These are phyloP conservation scores for Gymnopithys bicolor DNA, from an alignment of 2,797 vertebrate genomes.

Conservation along the genomic window DNA sequence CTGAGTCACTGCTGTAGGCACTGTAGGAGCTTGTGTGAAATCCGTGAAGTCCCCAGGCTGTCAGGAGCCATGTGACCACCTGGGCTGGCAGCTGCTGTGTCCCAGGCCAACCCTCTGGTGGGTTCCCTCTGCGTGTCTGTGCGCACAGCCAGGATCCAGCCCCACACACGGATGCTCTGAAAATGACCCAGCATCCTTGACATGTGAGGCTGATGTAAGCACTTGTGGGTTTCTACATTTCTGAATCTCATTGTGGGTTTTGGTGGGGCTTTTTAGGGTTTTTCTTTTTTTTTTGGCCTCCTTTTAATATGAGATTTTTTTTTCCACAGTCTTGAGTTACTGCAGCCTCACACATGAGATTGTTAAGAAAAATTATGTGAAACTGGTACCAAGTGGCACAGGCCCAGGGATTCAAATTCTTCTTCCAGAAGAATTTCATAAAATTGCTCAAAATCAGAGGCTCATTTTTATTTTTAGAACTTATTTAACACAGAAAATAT, in stretches of 20 bases:
- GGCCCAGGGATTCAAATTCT: neutral
- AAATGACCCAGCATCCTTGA: neutral
- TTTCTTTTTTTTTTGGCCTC: neutral
- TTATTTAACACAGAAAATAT: neutral
- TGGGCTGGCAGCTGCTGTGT: fast-evolving
- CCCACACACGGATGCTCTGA: fast-evolving
- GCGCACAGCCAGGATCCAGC: neutral
- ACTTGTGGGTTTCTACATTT: neutral
- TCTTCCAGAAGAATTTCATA: neutral
- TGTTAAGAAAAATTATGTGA: neutral
- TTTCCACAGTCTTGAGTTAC: fast-evolving
- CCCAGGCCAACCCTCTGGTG: fast-evolving
- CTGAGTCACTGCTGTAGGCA: neutral
- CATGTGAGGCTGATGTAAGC: neutral
- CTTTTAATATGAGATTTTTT: fast-evolving
- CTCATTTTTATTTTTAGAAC: neutral
- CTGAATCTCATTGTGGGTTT: neutral
- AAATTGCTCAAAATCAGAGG: neutral
- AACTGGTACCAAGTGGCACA: fast-evolving
- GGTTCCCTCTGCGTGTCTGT: fast-evolving
- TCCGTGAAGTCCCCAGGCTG: neutral
- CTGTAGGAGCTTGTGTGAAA: neutral
- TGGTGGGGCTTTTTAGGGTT: neutral
- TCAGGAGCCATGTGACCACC: neutral
- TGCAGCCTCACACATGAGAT: neutral